A percentile compares a stretch with the other conserved stretches of the same genome.
Evolutionary conservation across 2,888 invertebrate species (phyloP).

Genomic region (Drosophila histrio): DNA sequence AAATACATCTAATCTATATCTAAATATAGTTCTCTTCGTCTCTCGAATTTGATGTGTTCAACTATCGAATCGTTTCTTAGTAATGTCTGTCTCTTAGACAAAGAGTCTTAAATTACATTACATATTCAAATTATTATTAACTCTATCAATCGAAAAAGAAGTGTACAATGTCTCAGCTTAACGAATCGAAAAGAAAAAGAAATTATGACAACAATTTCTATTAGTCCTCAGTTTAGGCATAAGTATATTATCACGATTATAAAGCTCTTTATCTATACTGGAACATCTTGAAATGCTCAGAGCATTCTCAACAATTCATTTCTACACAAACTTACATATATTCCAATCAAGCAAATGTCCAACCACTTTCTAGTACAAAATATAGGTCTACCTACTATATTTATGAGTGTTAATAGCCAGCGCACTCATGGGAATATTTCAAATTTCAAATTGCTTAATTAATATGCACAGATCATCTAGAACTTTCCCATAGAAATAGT

Average conservation of each 20-base stretch:
- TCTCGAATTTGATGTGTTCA: too few relatives aligned
- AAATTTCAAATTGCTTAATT: neutral
- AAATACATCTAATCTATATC: too few relatives aligned
- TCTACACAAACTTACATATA: neutral
- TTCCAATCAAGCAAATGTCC: neutral
- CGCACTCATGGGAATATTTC: neutral
- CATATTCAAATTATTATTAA: too few relatives aligned
- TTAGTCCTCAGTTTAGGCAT: neutral
- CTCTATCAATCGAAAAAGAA: too few relatives aligned
- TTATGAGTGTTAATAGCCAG: neutral
- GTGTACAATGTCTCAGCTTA: too few relatives aligned
- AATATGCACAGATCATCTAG: slow-evolving; percentile 6
- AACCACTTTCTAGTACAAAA: neutral
- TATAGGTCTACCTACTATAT: neutral
- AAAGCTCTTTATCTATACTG: neutral
- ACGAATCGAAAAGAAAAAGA: neutral
- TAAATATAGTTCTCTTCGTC: too few relatives aligned
- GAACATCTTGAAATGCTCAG: neutral
- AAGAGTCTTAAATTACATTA: neutral
- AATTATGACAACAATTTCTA: neutral
- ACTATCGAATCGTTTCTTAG: too few relatives aligned
- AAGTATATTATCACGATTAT: neutral
- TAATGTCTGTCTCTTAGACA: too few relatives aligned
- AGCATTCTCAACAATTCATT: neutral
- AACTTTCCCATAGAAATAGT: neutral